phyloP scores from a whole-genome alignment of 2,797 vertebrate species.

The Labeo calbasu region DNA sequence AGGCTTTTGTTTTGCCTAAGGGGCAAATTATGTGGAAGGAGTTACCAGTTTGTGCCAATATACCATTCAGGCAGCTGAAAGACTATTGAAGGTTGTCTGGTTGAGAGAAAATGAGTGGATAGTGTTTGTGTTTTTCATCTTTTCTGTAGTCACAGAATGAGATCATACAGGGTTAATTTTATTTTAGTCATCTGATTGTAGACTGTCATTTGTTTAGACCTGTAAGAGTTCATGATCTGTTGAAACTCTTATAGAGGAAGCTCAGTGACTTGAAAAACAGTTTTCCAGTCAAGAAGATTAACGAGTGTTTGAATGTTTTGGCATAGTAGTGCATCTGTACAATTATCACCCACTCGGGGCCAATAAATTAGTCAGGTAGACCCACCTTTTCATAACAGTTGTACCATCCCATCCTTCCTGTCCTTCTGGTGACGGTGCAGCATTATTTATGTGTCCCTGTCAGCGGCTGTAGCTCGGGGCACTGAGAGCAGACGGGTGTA shows the following conservation, averaged over 20 bases:
- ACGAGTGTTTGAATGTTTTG: constrained; percentile 32
- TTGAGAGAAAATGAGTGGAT: neutral
- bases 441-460: constrained; percentile 29
- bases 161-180: neutral
- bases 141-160: neutral
- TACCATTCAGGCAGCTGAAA: constrained; percentile 6
- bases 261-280: neutral
- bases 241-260: neutral
- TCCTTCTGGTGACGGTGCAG: constrained; percentile 28
- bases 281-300: neutral
- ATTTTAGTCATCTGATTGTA: constrained; percentile 2
- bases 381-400: constrained; percentile 40
- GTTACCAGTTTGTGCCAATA: constrained; percentile 33
- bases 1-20: constrained; percentile 41
- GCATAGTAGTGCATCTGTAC: constrained; percentile 18
- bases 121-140: neutral
- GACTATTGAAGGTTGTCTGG: neutral
- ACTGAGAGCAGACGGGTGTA: constrained; percentile 33
- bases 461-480: constrained; percentile 38
- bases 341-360: constrained; percentile 6
- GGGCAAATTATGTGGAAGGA: constrained; percentile 40
- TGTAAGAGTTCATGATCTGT: constrained; percentile 21
- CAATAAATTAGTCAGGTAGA: constrained; percentile 29
- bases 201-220: constrained; percentile 1
- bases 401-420: constrained; percentile 43